A percentile compares a stretch with the other conserved stretches of the same genome.
phyloP scores from a whole-genome alignment of 1,140 invertebrate species.

The Acromyrmex charruanus region DNA sequence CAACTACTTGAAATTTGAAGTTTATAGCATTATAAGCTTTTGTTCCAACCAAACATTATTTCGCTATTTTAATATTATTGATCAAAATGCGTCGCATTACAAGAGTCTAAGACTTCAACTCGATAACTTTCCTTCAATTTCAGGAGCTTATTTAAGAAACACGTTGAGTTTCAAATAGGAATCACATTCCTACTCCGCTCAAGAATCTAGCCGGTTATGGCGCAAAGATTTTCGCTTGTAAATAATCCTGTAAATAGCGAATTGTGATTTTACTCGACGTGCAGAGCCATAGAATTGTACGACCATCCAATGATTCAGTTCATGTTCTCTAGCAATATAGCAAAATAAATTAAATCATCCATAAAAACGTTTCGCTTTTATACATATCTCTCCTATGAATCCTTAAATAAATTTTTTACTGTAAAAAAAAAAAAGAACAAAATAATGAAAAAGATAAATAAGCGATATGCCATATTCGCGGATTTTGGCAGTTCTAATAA shows the following conservation, averaged over 20 bases:
- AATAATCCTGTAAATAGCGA: conserved; percentile 85
- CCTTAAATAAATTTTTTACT: not conserved
- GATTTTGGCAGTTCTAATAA: no score
- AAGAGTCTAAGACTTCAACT: not conserved
- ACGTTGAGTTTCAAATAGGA: not conserved
- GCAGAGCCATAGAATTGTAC: conserved; percentile 81
- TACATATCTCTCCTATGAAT: conserved; percentile 10
- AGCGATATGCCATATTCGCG: no score
- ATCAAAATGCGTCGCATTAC: not conserved
- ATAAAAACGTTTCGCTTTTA: conserved; percentile 20
- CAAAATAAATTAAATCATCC: conserved; percentile 85
- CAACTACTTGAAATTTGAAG: no score
- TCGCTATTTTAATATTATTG: conserved; percentile 31
- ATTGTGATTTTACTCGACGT: conserved; percentile 85
- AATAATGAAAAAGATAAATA: not conserved
- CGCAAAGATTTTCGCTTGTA: conserved; percentile 74
- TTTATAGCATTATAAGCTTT: no score
- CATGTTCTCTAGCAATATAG: conserved; percentile 86
- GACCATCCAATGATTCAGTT: conserved; percentile 82
- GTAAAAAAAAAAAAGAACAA: not conserved
- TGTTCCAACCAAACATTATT: not conserved
- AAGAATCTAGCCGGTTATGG: conserved; percentile 2
- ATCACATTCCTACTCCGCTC: not conserved
- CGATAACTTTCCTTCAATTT: not conserved
- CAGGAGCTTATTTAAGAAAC: no score